A percentile compares a stretch with the other conserved stretches of the same genome.
phyloP scores from a whole-genome alignment of 2,888 invertebrate species.

The Orthonevra nobilis region DNA sequence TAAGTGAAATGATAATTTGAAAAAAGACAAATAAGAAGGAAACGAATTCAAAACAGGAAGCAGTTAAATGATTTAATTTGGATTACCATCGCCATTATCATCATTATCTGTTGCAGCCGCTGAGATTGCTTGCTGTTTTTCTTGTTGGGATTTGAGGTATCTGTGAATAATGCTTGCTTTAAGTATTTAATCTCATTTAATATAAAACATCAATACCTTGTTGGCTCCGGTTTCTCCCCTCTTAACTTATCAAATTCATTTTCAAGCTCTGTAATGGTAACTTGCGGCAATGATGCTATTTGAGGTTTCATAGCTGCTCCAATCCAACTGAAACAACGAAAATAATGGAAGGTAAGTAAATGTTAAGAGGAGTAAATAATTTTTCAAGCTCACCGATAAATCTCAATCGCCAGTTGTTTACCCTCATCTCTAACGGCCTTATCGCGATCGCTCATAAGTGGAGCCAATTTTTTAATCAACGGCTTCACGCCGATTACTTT shows the following conservation, averaged over 20 bases:
- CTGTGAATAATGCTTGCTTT: too few species aligned
- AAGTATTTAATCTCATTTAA: too few species aligned
- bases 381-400: slow-evolving; percentile 85
- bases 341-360: too few species aligned
- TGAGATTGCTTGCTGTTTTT: slow-evolving; percentile 77
- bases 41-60: slow-evolving; percentile 11
- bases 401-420: slow-evolving; percentile 93
- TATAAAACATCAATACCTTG: slow-evolving; percentile 72
- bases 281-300: slow-evolving; percentile 91
- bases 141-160: slow-evolving; percentile 80
- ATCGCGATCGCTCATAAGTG: slow-evolving; percentile 93
- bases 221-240: slow-evolving; percentile 78
- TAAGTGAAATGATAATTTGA: neutral
- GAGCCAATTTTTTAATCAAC: slow-evolving; percentile 91
- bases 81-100: slow-evolving; percentile 77
- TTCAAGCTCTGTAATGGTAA: slow-evolving; percentile 93
- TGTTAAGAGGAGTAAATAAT: too few species aligned
- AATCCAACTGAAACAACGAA: slow-evolving; percentile 86
- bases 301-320: slow-evolving; percentile 91
- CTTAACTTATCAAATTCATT: slow-evolving; percentile 90
- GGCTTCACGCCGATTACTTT: slow-evolving; percentile 94
- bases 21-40: neutral
- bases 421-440: slow-evolving; percentile 95
- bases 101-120: slow-evolving; percentile 80
- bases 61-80: slow-evolving; percentile 32